These are phyloP conservation scores for Laupala kohalensis DNA, from an alignment of 1,140 invertebrate species.

Conservation along the genomic window DNA sequence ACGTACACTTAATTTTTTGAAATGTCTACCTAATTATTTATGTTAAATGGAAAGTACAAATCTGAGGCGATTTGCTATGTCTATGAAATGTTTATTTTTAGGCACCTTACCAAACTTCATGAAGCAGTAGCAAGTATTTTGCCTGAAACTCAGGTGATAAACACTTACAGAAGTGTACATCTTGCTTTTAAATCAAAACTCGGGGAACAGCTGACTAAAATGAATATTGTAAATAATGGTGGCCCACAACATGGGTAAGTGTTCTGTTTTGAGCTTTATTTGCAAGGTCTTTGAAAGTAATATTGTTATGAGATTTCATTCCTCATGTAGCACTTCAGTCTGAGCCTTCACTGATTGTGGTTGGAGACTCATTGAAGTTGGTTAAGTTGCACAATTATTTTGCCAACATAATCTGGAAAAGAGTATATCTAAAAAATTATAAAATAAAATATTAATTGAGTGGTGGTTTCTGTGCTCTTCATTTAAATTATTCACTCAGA, in stretches of 20 bases:
- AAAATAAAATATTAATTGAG: no score
- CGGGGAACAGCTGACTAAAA: conserved; percentile 64
- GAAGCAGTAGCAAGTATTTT: conserved; percentile 76
- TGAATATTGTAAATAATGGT: conserved; percentile 87
- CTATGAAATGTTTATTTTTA: no score
- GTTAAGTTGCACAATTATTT: no score
- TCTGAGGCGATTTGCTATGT: no score
- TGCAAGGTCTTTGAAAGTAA: neutral
- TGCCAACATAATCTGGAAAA: no score
- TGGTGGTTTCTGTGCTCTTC: no score
- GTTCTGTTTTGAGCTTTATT: neutral
- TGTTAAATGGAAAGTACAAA: no score
- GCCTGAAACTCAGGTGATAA: conserved; percentile 53
- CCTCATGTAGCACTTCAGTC: neutral
- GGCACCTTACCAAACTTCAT: conserved; percentile 82
- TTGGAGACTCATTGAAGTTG: neutral
- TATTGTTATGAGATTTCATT: neutral
- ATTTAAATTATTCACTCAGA: no score
- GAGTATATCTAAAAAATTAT: no score
- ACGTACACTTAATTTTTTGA: no score
- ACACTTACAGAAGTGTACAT: conserved; percentile 74
- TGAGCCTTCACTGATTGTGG: neutral
- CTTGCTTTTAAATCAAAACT: conserved; percentile 76
- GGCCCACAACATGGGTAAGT: conserved; percentile 83
- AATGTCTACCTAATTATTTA: no score